Percentiles rank a stretch among this genome's conserved stretches.
Evolutionary conservation across 2,888 invertebrate genomes (phyloP).

Genomic region (Eilema griseolum): DNA sequence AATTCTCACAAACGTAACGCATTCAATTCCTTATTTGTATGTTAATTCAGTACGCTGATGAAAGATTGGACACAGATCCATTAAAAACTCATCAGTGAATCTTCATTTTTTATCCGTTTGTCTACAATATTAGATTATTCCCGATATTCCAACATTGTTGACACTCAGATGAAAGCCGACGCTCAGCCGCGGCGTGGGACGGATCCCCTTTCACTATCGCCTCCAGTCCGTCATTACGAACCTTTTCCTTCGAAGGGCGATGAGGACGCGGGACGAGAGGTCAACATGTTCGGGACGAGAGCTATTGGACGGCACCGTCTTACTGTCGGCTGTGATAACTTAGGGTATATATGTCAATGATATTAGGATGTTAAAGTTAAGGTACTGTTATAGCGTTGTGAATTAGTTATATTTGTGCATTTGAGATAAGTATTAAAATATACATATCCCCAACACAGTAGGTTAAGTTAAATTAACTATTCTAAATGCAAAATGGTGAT

Average conservation of each 20-base stretch:
- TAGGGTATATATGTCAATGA: neutral
- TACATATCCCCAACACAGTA: too few species aligned
- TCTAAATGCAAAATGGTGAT: too few species aligned
- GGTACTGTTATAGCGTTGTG: too few species aligned
- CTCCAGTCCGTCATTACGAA: neutral
- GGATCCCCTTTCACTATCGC: neutral
- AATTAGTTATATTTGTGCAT: too few species aligned
- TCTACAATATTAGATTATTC: conserved; percentile 1
- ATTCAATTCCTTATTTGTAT: too few species aligned
- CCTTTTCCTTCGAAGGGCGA: neutral
- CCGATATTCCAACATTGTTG: conserved; percentile 4
- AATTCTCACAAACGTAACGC: too few species aligned
- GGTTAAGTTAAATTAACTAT: too few species aligned
- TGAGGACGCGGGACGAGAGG: too few species aligned
- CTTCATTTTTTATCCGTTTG: neutral
- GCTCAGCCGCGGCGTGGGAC: neutral
- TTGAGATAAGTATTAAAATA: too few species aligned
- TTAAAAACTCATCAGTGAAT: neutral
- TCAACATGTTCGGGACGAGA: neutral
- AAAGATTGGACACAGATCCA: neutral
- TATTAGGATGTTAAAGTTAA: too few species aligned
- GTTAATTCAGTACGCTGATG: too few species aligned
- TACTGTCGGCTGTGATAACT: neutral
- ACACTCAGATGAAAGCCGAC: conserved; percentile 1
- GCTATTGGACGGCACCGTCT: neutral